Percentiles rank a stretch among this genome's conserved stretches.
Conservation (phyloP, 1,140 invertebrate species). For the Pygmarrhopalites habei region DNA sequence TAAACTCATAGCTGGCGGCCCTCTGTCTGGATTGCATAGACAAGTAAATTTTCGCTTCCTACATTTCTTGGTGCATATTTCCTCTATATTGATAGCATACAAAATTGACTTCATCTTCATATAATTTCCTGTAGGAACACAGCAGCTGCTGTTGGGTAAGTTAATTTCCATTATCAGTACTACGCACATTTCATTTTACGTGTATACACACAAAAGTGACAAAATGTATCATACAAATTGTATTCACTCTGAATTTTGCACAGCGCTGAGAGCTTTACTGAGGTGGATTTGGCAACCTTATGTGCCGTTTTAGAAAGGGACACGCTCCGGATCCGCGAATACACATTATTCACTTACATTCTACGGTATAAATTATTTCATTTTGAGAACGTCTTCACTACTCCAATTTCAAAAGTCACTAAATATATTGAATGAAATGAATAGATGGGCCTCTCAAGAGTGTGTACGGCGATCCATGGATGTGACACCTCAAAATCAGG, state of each 20-base stretch:
- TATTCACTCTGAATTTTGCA: too few species aligned
- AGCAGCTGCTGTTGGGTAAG: conserved; percentile 45
- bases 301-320: conserved; percentile 73
- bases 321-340: conserved; percentile 71
- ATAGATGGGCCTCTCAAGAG: conserved; percentile 70
- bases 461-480: conserved; percentile 59
- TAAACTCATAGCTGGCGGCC: conserved; percentile 60
- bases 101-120: conserved; percentile 51
- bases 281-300: conserved; percentile 77
- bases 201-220: too few species aligned
- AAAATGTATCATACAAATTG: too few species aligned
- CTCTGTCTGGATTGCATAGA: conserved; percentile 33
- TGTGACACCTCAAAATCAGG: conserved; percentile 61
- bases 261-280: conserved; percentile 79
- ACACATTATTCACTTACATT: conserved; percentile 65
- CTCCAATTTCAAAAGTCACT: too few species aligned
- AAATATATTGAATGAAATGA: too few species aligned
- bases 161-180: too few species aligned
- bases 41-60: conserved; percentile 11
- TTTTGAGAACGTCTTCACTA: too few species aligned
- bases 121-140: conserved; percentile 55
- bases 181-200: too few species aligned
- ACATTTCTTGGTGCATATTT: not conserved
- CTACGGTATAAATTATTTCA: conserved; percentile 46
- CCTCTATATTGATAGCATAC: not conserved